phyloP scores from a whole-genome alignment of 1,140 invertebrate species.

The Pachyrhynchus sulphureomaculatus region DNA sequence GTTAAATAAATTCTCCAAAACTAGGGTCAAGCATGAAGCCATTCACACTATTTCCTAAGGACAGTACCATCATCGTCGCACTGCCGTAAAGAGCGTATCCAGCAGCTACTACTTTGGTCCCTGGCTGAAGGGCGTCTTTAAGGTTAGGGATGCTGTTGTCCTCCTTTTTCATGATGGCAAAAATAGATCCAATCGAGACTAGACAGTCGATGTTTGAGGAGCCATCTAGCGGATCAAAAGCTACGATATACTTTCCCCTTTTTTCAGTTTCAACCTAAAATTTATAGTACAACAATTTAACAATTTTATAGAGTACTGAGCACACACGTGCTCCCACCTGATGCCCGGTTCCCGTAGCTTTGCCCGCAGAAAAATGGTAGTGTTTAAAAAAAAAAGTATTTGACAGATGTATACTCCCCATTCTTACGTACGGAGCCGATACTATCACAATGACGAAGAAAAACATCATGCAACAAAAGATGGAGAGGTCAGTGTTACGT shows the following conservation, averaged over 20 bases:
- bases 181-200: slow-evolving; percentile 98
- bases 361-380: no score
- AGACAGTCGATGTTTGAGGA: slow-evolving; percentile 99
- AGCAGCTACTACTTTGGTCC: slow-evolving; percentile 86
- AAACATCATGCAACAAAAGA: no score
- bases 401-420: no score
- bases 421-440: no score
- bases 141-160: slow-evolving; percentile 54
- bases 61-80: slow-evolving; percentile 90
- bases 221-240: slow-evolving; percentile 98
- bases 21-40: slow-evolving; percentile 97
- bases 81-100: slow-evolving; percentile 98
- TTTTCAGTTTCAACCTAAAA: slow-evolving; percentile 80
- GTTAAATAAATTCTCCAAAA: slow-evolving; percentile 98
- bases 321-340: no score
- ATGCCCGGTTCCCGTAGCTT: no score
- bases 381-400: no score
- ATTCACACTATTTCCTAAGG: slow-evolving; percentile 86
- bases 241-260: slow-evolving; percentile 96
- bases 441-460: no score
- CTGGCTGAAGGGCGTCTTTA: slow-evolving; percentile 81
- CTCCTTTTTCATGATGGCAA: slow-evolving; percentile 83
- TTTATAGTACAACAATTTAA: no score
- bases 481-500: no score
- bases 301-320: no score